Evolutionary conservation across 2,797 vertebrate species (phyloP), one percentile per base, ranked within the genome.

Genomic region (Neomorphus geoffroyi): DNA sequence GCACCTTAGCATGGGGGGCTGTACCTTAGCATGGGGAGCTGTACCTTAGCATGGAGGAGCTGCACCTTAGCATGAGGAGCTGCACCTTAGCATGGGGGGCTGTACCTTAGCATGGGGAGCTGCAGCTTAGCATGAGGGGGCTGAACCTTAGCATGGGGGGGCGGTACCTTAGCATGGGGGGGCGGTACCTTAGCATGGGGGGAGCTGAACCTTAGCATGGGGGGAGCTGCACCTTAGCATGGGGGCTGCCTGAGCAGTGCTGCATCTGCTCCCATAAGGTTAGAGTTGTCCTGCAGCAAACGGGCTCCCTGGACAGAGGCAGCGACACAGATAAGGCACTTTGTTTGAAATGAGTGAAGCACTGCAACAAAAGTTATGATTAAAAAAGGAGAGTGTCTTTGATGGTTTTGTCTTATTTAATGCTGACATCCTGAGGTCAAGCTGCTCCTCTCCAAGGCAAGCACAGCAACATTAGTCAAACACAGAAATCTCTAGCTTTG

Each of bases 381-480:
- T 41, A 58, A 41, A 87, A 77, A 60, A 69, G 64, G 57, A 58
- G 78, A 90, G 45, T 5, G 0, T 39, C 11, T 3, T 5, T 22
- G 33, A 33, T 88, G 92, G 93, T 72, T 97, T 97, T 96, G 86
- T 96, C 96, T 97, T 96, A 91, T 92, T 96, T 96, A 96, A 89
- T 32, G 89, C 89, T 95, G 96, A 95, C 96, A 95, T 93, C 89
- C 94, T 80, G 95, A 95, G 97, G 97, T 96, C 96, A 96, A 89
- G 75, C 64, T 16, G 3, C 53, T 95, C 75, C 81, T 94, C 96
- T 94, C 96, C 4, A 2, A 93, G 95, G 96, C 72, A 90, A 89
- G 79, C 88, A 30, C 70, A 28, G 81, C 90, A 88, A n/a, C 80
- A 70, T 95, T 93, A 93, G 93, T 95, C 94, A 95, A 95, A 95